A percentile compares a stretch with the other conserved stretches of the same genome.
Evolutionary conservation across 1,140 invertebrate species (phyloP).

Genomic region (Lycorma delicatula): DNA sequence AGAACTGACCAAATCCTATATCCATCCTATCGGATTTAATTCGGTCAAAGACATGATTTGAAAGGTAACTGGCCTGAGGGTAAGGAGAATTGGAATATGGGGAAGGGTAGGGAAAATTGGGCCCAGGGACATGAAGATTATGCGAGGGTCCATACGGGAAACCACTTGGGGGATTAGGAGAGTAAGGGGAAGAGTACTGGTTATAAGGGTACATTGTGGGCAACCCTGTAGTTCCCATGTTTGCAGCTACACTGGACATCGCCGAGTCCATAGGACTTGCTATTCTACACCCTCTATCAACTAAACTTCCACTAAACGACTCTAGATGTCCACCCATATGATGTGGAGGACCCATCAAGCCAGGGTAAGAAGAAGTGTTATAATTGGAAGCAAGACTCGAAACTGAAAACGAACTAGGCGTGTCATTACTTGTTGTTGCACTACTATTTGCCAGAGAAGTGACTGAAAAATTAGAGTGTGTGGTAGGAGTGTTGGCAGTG

Average conservation of each 20-base stretch:
- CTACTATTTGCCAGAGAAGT: constrained; percentile 38
- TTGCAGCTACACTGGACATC: constrained; percentile 28
- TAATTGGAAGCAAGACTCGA: constrained; percentile 32
- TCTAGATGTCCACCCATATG: constrained; percentile 26
- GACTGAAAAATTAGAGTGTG: constrained; percentile 37
- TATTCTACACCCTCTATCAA: constrained; percentile 25
- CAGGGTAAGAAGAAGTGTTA: constrained; percentile 27
- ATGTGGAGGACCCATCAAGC: constrained; percentile 29
- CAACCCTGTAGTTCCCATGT: constrained; percentile 28
- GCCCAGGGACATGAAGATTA: constrained; percentile 44
- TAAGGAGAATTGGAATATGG: constrained; percentile 39
- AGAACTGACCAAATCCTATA: constrained; percentile 46
- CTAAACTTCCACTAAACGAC: constrained; percentile 25
- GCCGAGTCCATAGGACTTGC: constrained; percentile 21
- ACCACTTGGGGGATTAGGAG: constrained; percentile 33
- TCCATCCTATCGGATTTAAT: constrained; percentile 42
- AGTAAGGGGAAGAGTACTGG: constrained; percentile 38
- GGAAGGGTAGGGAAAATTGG: constrained; percentile 44
- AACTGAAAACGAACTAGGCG: constrained; percentile 31
- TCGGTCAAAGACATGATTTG: constrained; percentile 38
- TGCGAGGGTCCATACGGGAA: constrained; percentile 34
- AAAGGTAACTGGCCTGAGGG: constrained; percentile 41
- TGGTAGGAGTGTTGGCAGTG: constrained; percentile 25
- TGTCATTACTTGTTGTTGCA: constrained; percentile 20
- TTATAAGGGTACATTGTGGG: constrained; percentile 36